Evolutionary conservation across 2,113 vertebrate species (phyloP), one percentile per base, ranked within the genome.

Genomic region (Coreoperca whiteheadi): DNA sequence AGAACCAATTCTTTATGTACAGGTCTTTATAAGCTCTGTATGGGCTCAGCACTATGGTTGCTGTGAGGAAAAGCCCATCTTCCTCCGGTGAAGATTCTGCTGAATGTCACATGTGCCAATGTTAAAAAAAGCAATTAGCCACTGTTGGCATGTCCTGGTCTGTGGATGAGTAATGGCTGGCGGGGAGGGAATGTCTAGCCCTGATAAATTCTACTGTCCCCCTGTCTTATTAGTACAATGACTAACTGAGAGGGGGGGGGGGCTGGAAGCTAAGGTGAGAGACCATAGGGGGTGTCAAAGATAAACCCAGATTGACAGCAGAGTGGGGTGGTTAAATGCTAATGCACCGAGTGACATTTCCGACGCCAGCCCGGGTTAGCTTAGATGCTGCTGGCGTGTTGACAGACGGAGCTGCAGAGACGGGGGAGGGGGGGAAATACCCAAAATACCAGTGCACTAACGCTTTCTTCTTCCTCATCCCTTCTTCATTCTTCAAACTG

Each of bases 271-370:
- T 61, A 82, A 87, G 89, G 89, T 88, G 84, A 83, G 81, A 90
- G 91, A 90, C 92, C 88, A 84, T 63, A 83, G 91, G 89, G 88
- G 89, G 90, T 87, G 92, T 91, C 90, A 88, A 76, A 93, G 94
- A 96, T 95, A 95, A 95, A 95, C 91, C 59, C 57, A 88, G 94
- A 95, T 91, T 96, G 95, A 95, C 95, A 94, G 93, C 83, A 53
- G 74, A 86, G 91, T 77, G 87, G 9, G 73, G 88, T 66, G 79
- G 92, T 91, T 95, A 95, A 96, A 96, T 96, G 95, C 94, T 95
- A 96, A 96, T 95, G 95, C 86, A 86, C 83, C 70, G 77, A 79
- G 74, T 96, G 95, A 96, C 95, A 96, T 96, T 96, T 96, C 72
- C 79, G 39, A 83, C 12, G 88, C 78, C 69, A 64, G 86, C 84